phyloP scores from a whole-genome alignment of 2,888 invertebrate genomes.

The Rhabditoides inermis region DNA sequence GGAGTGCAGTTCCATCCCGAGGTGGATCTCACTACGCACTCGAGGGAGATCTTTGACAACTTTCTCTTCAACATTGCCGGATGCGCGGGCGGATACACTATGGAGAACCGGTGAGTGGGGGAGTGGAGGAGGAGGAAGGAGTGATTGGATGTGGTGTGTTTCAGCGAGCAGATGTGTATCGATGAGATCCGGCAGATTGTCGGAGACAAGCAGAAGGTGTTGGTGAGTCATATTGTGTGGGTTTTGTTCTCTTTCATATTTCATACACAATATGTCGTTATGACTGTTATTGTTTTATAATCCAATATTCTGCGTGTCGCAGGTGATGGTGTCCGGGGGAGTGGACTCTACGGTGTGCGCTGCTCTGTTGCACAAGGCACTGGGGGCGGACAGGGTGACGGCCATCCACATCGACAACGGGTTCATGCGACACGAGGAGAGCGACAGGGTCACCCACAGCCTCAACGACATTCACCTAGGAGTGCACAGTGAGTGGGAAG shows the following conservation, averaged over 20 bases:
- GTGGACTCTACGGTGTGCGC: slow-evolving; percentile 99
- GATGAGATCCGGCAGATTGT: slow-evolving; percentile 82
- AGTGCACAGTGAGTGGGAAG: slow-evolving; percentile 27
- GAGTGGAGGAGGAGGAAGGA: not conserved
- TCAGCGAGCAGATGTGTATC: slow-evolving; percentile 82
- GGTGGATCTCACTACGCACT: slow-evolving; percentile 72
- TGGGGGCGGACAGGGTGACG: slow-evolving; percentile 70
- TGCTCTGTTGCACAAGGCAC: slow-evolving; percentile 79
- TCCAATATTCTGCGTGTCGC: not conserved
- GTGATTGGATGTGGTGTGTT: too few species aligned
- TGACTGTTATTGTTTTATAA: too few species aligned
- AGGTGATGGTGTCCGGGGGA: slow-evolving; percentile 70
- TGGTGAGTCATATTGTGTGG: slow-evolving; percentile 62
- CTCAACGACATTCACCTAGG: slow-evolving; percentile 33
- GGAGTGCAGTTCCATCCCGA: slow-evolving; percentile 99
- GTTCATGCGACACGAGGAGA: slow-evolving; percentile 79
- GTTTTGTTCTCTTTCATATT: too few species aligned
- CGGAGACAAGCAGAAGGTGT: slow-evolving; percentile 75
- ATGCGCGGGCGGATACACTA: slow-evolving; percentile 54
- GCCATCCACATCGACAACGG: slow-evolving; percentile 97
- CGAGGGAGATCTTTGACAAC: slow-evolving; percentile 73
- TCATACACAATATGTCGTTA: too few species aligned
- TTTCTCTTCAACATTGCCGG: slow-evolving; percentile 86
- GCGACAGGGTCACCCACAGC: slow-evolving; percentile 65
- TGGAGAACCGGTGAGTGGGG: slow-evolving; percentile 14